phyloP scores from a whole-genome alignment of 1,140 invertebrate species.

The Lepidotrigona ventralis region DNA sequence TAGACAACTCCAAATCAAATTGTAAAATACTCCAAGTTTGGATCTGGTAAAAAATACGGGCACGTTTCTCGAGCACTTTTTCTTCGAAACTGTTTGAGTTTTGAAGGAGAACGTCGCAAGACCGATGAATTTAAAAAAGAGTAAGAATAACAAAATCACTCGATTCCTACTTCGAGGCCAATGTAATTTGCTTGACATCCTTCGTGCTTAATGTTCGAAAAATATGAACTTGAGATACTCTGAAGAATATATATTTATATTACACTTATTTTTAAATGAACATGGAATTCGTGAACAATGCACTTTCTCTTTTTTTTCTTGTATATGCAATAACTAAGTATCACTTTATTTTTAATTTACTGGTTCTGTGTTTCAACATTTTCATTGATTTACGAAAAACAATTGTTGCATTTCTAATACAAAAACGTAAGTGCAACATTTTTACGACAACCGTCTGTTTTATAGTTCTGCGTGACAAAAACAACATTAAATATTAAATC shows the following conservation, averaged over 20 bases:
- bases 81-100: background rate
- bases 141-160: background rate
- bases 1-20: slow-evolving; percentile 13
- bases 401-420: background rate
- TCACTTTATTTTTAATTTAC: background rate
- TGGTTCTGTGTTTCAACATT: background rate
- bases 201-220: background rate
- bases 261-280: background rate
- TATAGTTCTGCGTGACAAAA: slow-evolving; percentile 13
- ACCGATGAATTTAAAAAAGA: slow-evolving; percentile 52
- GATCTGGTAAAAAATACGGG: slow-evolving; percentile 13
- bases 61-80: background rate
- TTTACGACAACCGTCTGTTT: background rate
- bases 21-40: slow-evolving; percentile 40
- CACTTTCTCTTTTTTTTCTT: background rate
- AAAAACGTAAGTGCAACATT: background rate
- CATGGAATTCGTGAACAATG: background rate
- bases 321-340: background rate
- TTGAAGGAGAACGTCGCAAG: slow-evolving; percentile 41
- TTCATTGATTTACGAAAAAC: background rate
- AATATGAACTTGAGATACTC: background rate
- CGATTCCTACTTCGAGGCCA: background rate
- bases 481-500: slow-evolving; percentile 52
- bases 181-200: background rate
- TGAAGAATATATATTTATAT: background rate